Evolutionary conservation across 53 echinoderm and acorn worm genomes (phyloP).

Genomic region (Paracentrotus lividus): DNA sequence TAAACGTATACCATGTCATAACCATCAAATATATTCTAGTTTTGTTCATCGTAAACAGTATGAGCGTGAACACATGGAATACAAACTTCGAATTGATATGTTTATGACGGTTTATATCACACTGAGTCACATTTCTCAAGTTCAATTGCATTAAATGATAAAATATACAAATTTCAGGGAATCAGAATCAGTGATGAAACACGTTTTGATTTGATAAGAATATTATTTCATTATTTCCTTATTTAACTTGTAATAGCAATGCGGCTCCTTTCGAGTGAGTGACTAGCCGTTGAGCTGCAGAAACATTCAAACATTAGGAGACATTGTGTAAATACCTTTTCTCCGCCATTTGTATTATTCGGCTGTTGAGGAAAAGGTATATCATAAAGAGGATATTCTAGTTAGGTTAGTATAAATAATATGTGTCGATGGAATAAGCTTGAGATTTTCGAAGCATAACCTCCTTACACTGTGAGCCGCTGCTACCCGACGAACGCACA

Average conservation of each 20-base stretch:
- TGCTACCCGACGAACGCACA: neutral
- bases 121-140: conserved; percentile 12
- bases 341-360: conserved; percentile 3
- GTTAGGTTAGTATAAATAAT: conserved; percentile 25
- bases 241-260: neutral
- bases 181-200: conserved; percentile 7
- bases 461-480: neutral
- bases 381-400: conserved; percentile 1
- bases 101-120: neutral
- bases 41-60: neutral
- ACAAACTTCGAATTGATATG: neutral
- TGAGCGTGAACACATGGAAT: neutral
- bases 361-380: neutral
- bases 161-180: neutral
- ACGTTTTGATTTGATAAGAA: neutral
- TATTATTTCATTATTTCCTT: neutral
- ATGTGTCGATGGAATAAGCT: conserved; percentile 15
- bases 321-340: conserved; percentile 14
- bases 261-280: neutral
- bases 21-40: neutral
- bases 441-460: conserved; percentile 21
- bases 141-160: neutral
- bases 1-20: neutral
- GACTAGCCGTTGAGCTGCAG: neutral
- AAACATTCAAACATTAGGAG: neutral